These are phyloP conservation scores for Zosterops lateralis DNA, from an alignment of 2,113 vertebrate species.

Conservation along the genomic window DNA sequence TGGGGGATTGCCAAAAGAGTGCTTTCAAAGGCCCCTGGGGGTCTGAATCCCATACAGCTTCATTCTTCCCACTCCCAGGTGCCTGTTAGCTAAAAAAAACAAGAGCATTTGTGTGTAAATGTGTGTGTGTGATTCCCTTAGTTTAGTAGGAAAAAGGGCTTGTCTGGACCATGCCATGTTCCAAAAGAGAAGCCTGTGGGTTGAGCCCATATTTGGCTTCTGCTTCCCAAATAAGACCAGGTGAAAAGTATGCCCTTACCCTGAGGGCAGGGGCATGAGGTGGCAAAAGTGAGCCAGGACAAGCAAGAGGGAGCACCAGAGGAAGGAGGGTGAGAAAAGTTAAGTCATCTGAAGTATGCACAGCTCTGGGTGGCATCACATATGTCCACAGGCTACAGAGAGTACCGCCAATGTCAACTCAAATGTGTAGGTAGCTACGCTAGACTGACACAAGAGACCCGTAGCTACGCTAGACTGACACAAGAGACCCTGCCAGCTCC, in stretches of 20 bases:
- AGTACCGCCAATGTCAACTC: conserved; percentile 13
- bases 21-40: conserved; percentile 14
- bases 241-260: neutral
- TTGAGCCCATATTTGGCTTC: neutral
- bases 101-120: neutral
- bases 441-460: conserved; percentile 43
- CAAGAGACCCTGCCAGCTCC: neutral
- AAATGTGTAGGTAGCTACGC: neutral
- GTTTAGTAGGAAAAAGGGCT: neutral
- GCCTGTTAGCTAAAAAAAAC: neutral
- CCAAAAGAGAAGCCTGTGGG: neutral
- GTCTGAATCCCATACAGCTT: neutral
- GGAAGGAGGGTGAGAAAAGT: conserved; percentile 4
- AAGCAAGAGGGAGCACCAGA: neutral
- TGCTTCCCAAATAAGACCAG: neutral
- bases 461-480: conserved; percentile 22
- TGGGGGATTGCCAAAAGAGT: conserved; percentile 31
- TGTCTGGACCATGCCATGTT: conserved; percentile 42
- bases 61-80: neutral
- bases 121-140: neutral
- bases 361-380: conserved; percentile 24
- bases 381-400: neutral
- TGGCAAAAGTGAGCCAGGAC: neutral
- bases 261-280: neutral
- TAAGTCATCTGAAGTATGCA: conserved; percentile 10